Evolutionary conservation across 2,113 vertebrate species (phyloP).

Genomic region (Xenotilapia leptura): DNA sequence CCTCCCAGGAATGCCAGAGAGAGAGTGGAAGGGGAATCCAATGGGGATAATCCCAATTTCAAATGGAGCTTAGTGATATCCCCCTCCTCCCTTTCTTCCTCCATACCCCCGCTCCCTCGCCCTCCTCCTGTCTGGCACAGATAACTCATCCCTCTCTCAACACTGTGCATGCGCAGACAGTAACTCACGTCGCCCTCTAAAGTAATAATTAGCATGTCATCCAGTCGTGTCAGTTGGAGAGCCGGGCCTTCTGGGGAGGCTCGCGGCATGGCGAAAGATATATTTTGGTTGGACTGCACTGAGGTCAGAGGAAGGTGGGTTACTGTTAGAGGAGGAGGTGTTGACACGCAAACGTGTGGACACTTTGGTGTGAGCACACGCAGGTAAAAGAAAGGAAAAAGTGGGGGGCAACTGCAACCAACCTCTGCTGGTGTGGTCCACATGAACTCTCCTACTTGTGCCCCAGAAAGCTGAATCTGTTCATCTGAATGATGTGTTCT

Average conservation of each 20-base stretch:
- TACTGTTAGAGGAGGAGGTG: neutral
- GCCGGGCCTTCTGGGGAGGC: neutral
- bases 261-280: neutral
- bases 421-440: neutral
- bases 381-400: neutral
- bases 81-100: conserved; percentile 30
- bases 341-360: neutral
- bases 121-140: conserved; percentile 67
- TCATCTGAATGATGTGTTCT: neutral
- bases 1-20: conserved; percentile 54
- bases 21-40: conserved; percentile 32
- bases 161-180: conserved; percentile 6
- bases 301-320: conserved; percentile 9
- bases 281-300: neutral
- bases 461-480: neutral
- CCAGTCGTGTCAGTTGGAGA: neutral
- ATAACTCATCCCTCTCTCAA: conserved; percentile 56
- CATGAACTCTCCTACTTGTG: neutral
- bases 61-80: conserved; percentile 65
- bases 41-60: conserved; percentile 65
- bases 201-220: conserved; percentile 59
- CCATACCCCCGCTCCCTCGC: neutral
- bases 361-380: neutral
- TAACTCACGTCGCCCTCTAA: neutral
- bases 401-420: neutral